Conservation (phyloP, 1,140 invertebrate species). For the Littorina saxatilis region DNA sequence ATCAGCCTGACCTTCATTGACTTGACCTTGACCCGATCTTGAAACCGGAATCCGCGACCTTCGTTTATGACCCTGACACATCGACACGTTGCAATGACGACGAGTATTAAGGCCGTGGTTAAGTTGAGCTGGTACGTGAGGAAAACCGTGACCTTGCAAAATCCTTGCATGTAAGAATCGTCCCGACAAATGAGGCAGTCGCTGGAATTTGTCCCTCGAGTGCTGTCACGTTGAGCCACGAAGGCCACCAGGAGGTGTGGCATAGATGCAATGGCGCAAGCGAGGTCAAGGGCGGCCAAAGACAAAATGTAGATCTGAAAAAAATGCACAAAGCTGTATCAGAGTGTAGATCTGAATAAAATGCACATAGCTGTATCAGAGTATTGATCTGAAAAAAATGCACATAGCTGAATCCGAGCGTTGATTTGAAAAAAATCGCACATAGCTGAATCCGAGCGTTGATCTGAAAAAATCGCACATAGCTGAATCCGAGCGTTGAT, state of each 20-base stretch:
- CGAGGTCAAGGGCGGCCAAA: neutral
- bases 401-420: too few species aligned
- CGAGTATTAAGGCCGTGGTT: neutral
- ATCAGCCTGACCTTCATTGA: neutral
- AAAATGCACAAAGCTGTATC: too few species aligned
- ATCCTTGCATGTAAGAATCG: neutral
- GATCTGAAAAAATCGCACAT: conserved; percentile 7
- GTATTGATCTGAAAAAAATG: too few species aligned
- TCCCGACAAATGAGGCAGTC: too few species aligned
- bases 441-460: too few species aligned
- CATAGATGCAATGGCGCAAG: neutral
- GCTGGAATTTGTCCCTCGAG: too few species aligned
- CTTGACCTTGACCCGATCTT: too few species aligned
- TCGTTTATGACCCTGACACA: neutral
- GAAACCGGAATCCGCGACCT: too few species aligned
- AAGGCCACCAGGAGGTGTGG: neutral
- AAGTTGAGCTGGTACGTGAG: neutral
- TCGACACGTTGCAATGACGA: conserved; percentile 12
- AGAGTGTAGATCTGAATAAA: conserved; percentile 20
- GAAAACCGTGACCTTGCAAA: neutral
- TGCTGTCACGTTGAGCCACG: too few species aligned
- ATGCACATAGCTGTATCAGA: too few species aligned
- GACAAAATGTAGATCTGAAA: conserved; percentile 11
- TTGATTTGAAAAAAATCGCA: too few species aligned
- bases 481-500: too few species aligned